Base-by-base conservation (phyloP, 2,797 vertebrate genomes). In the Liparis tanakae region DNA sequence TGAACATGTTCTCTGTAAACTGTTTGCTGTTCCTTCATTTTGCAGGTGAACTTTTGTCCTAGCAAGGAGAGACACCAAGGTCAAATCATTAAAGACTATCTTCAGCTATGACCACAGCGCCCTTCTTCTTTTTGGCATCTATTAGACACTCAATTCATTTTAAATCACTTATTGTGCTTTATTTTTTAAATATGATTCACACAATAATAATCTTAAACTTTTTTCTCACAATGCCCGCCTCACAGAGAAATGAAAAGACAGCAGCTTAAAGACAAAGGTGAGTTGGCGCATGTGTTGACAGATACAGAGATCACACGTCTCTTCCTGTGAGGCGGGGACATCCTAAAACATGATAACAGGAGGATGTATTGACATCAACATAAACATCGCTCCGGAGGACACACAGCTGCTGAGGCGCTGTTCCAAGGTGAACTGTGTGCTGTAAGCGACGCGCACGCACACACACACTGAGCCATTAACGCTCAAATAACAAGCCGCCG, bases 21-120 rank as follows among this genome's bases (percentile, higher is more conserved):
- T 87, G 82, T 88, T 88, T 62, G 69, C 81, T 89, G 79, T 88
- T 87, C 71, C 76, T 91, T 89, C 79, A 84, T 88, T 92, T 91
- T 87, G 79, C 89, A 89, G 89, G 87, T 89, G 78, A 92, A 89
- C 85, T 79, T 88, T 89, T 92, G 87, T 91, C 87, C 84, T 87
- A 87, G 82, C 78, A 87, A 89, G 83, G 87, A 88, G 80, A 89
- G 76, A 88, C 87, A 91, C 83, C 88, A 88, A 90, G 85, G 74
- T 92, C 85, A 86, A 88, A 85, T 61, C 83, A 93, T 92, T 93
- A 91, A 93, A 92, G 87, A 88, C 81, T 85, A 82, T 89, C 89
- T 91, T 91, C 87, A 90, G 89, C 85, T 88, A 84, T 76, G 65
- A 87, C 43, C 61, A 37, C 4, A 51, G 62, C 48, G 71, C 71